Evolutionary conservation across 2,797 vertebrate species (phyloP).

Genomic region (Urosaurus nigricauda): DNA sequence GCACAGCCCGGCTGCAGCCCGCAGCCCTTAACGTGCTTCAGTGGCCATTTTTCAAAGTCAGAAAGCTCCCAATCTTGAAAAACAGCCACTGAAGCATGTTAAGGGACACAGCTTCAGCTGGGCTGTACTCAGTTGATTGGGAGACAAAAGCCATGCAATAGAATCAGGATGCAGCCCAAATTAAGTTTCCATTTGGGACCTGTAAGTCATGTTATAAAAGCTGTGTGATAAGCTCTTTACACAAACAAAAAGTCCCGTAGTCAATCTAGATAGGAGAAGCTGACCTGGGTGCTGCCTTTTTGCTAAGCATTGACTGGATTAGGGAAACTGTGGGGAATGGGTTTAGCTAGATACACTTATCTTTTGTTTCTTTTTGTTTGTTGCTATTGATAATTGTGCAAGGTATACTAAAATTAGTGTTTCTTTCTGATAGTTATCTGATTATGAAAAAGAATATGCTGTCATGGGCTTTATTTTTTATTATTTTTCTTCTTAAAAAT

Average conservation of each 20-base stretch:
- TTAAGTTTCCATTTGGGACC: too few relatives aligned
- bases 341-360: not conserved
- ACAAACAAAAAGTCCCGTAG: not conserved
- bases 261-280: not conserved
- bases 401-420: not conserved
- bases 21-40: too few relatives aligned
- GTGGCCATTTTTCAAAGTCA: too few relatives aligned
- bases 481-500: not conserved
- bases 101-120: too few relatives aligned
- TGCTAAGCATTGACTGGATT: not conserved
- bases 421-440: not conserved
- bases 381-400: not conserved
- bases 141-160: too few relatives aligned
- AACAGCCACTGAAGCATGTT: too few relatives aligned
- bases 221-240: not conserved
- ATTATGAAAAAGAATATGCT: not conserved
- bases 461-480: not conserved
- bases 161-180: too few relatives aligned
- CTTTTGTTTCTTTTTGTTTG: not conserved
- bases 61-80: too few relatives aligned
- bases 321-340: not conserved
- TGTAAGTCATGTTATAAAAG: too few relatives aligned
- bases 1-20: too few relatives aligned
- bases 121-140: too few relatives aligned
- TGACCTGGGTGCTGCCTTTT: not conserved